Conservation (phyloP, 2,888 invertebrate species). For the Eurytoma californica region DNA sequence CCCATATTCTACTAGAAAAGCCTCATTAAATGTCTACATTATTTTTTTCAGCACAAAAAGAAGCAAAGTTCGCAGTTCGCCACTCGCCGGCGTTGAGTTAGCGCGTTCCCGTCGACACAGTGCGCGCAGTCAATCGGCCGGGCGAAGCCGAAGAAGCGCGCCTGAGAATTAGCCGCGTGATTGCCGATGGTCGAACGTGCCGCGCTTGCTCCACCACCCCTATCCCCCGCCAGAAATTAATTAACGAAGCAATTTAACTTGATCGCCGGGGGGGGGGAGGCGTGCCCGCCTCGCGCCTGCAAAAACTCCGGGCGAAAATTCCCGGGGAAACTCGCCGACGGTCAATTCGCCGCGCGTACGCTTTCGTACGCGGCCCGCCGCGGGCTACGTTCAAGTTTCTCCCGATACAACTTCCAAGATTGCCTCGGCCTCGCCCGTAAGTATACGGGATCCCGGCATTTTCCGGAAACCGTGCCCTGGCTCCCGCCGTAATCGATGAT, state of each 20-base stretch:
- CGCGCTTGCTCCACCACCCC: conserved; percentile 1
- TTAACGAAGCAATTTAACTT: conserved; percentile 71
- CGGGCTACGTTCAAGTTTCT: conserved; percentile 3
- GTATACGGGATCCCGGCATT: conserved; percentile 28
- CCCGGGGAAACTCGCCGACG: not conserved
- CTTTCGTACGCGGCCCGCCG: not conserved
- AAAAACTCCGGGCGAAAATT: not conserved
- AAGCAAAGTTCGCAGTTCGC: too few relatives aligned
- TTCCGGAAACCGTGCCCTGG: conserved; percentile 49
- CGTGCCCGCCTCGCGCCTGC: conserved; percentile 31
- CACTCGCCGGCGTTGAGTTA: too few relatives aligned
- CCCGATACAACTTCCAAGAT: not conserved
- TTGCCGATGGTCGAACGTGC: conserved; percentile 34
- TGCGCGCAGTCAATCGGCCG: not conserved
- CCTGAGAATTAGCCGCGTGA: conserved; percentile 38
- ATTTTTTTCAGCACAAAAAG: too few relatives aligned
- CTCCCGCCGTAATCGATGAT: conserved; percentile 29
- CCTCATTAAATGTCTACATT: too few relatives aligned
- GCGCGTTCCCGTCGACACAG: not conserved
- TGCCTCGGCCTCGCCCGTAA: not conserved
- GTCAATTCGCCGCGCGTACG: conserved; percentile 1
- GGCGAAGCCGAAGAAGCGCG: not conserved
- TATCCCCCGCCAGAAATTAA: conserved; percentile 66
- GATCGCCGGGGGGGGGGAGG: conserved; percentile 50
- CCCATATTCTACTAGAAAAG: too few relatives aligned